Evolutionary conservation across 1,140 invertebrate genomes (phyloP).

Genomic region (Chelonus insularis): DNA sequence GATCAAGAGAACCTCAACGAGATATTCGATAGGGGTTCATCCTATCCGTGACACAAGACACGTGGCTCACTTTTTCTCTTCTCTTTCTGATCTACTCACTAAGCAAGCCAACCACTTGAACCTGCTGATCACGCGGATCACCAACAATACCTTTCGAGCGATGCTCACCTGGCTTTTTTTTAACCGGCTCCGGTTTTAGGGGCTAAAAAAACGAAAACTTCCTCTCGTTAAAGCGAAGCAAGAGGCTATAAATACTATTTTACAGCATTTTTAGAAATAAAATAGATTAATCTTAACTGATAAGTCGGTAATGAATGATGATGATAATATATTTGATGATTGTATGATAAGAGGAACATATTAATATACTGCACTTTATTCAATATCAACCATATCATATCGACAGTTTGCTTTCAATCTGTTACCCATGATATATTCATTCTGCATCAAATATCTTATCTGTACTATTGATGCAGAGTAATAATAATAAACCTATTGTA

Average conservation of each 20-base stretch:
- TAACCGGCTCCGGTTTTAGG: neutral
- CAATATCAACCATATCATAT: slow-evolving; percentile 19
- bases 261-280: too few relatives aligned
- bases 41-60: slow-evolving; percentile 12
- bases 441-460: slow-evolving; percentile 4
- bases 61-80: slow-evolving; percentile 14
- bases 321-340: too few relatives aligned
- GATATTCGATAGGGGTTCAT: slow-evolving; percentile 11
- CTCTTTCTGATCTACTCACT: neutral
- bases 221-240: too few relatives aligned
- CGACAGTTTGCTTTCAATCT: slow-evolving; percentile 38
- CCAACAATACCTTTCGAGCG: slow-evolving; percentile 30
- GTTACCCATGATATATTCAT: slow-evolving; percentile 1
- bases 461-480: neutral
- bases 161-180: slow-evolving; percentile 53
- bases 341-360: slow-evolving; percentile 35
- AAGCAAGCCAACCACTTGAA: slow-evolving; percentile 39
- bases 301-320: too few relatives aligned
- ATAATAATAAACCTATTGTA: slow-evolving; percentile 37
- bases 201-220: neutral
- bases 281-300: too few relatives aligned
- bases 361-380: slow-evolving; percentile 17
- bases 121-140: slow-evolving; percentile 51
- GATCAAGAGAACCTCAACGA: slow-evolving; percentile 4
- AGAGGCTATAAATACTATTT: too few relatives aligned